A percentile compares a stretch with the other conserved stretches of the same genome.
phyloP scores from a whole-genome alignment of 92 coral and sea anemone species.

The Porites divaricata region DNA sequence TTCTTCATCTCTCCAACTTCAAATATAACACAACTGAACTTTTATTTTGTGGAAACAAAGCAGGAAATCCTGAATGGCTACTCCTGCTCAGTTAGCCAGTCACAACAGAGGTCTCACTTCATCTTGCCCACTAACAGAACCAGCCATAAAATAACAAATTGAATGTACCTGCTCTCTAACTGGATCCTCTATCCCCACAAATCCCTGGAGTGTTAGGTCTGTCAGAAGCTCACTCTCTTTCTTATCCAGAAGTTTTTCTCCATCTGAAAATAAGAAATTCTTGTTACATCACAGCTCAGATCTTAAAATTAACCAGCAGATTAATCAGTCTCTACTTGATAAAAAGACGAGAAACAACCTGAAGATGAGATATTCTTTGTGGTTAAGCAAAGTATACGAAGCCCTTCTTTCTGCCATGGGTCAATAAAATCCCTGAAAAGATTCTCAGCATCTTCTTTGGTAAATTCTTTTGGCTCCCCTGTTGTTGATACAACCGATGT shows the following conservation, averaged over 20 bases:
- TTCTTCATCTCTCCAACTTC: no score
- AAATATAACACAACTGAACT: no score
- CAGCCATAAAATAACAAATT: not conserved
- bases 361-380: conserved; percentile 49
- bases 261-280: conserved; percentile 12
- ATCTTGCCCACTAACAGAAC: no score
- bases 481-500: conserved; percentile 49
- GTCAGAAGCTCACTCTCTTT: conserved; percentile 52
- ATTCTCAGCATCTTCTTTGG: conserved; percentile 67
- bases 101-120: no score
- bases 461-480: conserved; percentile 58
- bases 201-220: conserved; percentile 70
- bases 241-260: conserved; percentile 26
- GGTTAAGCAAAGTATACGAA: conserved; percentile 74
- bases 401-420: conserved; percentile 75
- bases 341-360: not conserved
- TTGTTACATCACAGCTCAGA: no score
- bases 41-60: no score
- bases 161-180: conserved; percentile 86
- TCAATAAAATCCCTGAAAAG: conserved; percentile 64
- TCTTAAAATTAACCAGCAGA: no score
- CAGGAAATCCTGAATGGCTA: no score
- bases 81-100: no score
- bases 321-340: no score
- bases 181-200: conserved; percentile 89